Percentiles rank a stretch among this genome's conserved stretches.
phyloP scores from a whole-genome alignment of 2,113 vertebrate genomes.

The Hippolais icterina region DNA sequence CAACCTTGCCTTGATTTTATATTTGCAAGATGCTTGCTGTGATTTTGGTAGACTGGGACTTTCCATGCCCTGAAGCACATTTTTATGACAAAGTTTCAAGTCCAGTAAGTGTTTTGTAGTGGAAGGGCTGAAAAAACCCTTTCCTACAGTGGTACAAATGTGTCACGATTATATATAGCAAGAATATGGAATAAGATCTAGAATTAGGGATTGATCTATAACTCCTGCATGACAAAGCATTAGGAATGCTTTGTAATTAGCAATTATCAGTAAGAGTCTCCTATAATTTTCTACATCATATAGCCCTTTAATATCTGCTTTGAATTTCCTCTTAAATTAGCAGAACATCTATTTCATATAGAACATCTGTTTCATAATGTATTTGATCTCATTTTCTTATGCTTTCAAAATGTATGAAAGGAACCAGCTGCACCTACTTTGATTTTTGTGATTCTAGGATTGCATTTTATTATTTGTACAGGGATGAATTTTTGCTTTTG shows the following conservation, averaged over 20 bases:
- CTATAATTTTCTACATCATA: constrained; percentile 32
- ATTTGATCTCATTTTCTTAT: neutral
- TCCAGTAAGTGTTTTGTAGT: neutral
- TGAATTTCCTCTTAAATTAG: constrained; percentile 58
- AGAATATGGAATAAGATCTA: neutral
- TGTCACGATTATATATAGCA: neutral
- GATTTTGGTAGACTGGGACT: neutral
- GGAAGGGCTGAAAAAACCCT: neutral
- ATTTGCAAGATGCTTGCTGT: neutral
- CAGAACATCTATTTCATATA: constrained; percentile 11
- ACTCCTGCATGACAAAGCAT: neutral
- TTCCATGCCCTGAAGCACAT: neutral
- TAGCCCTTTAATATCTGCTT: constrained; percentile 42
- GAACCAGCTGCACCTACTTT: neutral
- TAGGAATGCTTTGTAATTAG: neutral
- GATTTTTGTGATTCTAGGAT: neutral
- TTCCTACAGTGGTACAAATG: neutral
- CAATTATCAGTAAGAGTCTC: constrained; percentile 10
- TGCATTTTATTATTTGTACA: neutral
- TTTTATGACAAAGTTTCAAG: constrained; percentile 6
- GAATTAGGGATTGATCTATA: neutral
- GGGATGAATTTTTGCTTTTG: neutral
- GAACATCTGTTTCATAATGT: neutral
- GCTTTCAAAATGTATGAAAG: neutral
- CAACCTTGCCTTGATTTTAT: neutral